Base-by-base conservation (phyloP, 2,797 vertebrate species). In the Sebastes taczanowskii region DNA sequence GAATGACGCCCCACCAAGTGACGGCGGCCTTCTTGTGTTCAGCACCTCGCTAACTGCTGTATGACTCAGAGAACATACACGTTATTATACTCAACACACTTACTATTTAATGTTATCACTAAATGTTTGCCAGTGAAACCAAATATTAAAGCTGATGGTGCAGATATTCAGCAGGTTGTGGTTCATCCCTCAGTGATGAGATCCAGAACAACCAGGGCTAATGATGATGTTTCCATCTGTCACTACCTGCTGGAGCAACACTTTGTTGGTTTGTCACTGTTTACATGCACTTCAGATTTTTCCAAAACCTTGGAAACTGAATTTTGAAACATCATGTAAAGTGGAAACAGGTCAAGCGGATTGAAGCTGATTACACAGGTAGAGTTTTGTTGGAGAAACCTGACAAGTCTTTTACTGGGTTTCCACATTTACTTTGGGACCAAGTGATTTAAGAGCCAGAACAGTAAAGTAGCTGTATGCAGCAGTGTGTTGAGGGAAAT, bases 11-110 rank as follows among this genome's bases (percentile, higher is more conserved):
- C 10, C 55, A 7, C 42, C 42, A 2, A 30, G 64, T 52, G 74
- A 59, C 1, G 83, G 83, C 35, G 14, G 53, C 46, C 16, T 5
- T 72, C 32, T 70, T 20, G 79, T 38, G 63, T 56, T 62, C 27
- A 25, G 69, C 73, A 62, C 38, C 53, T 42, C 46, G 29, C 93
- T 94, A 46, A 91, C 90, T 91, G 91, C 86, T 86, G 93, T 94
- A 93, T 74, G 84, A 77, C 94, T 94, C 94, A 92, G 92, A 95
- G 94, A 95, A 81, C 64, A 67, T 30, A 71, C 73, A 6, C 52
- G 11, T 60, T 58, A 65, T 56, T 71, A 58, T 81, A 66, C 58
- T 58, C 64, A 4, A 70, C 81, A 77, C 78, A 42, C 6, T 65
- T 18, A 73, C 56, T 84, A 77, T 72, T 80, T 83, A 76, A 91